These are phyloP conservation scores for Trematomus bernacchii DNA, from an alignment of 2,797 vertebrate genomes.

Conservation along the genomic window DNA sequence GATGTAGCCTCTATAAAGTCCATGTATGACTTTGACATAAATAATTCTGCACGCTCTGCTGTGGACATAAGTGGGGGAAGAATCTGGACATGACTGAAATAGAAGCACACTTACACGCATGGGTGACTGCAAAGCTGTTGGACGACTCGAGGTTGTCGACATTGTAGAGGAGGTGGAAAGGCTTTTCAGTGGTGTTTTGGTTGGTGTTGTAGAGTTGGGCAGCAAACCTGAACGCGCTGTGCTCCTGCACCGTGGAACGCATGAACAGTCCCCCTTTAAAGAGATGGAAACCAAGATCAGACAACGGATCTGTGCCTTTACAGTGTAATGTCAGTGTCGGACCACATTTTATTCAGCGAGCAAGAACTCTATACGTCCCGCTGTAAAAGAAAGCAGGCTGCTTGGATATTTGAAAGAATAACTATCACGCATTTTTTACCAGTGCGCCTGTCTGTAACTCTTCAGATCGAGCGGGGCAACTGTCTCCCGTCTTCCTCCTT, in stretches of 20 bases:
- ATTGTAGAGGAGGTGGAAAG: slow-evolving; percentile 99
- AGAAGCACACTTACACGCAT: slow-evolving; percentile 95
- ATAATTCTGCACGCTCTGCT: slow-evolving; percentile 59
- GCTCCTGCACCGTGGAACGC: slow-evolving; percentile 98
- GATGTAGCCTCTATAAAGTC: slow-evolving; percentile 46
- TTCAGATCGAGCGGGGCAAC: slow-evolving; percentile 21
- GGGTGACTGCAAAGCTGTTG: slow-evolving; percentile 99
- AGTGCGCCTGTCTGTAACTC: slow-evolving; percentile 61
- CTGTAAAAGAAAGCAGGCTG: not conserved
- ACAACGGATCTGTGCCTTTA: slow-evolving; percentile 16
- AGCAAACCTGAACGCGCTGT: slow-evolving; percentile 99
- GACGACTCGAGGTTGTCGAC: slow-evolving; percentile 99
- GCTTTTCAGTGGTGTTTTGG: slow-evolving; percentile 98
- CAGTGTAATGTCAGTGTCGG: not conserved
- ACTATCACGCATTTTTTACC: slow-evolving; percentile 26
- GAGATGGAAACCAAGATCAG: slow-evolving; percentile 65
- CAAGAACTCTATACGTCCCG: slow-evolving; percentile 9
- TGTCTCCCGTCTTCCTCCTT: slow-evolving; percentile 13
- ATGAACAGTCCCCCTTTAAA: slow-evolving; percentile 97
- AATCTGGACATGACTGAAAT: slow-evolving; percentile 54
- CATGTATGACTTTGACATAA: slow-evolving; percentile 51
- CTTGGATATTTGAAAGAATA: slow-evolving; percentile 24
- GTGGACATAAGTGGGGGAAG: slow-evolving; percentile 35
- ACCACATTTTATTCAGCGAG: not conserved
- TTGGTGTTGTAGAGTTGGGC: slow-evolving; percentile 99